These are phyloP conservation scores for Drosophila guanche DNA, from an alignment of 1,140 invertebrate species.

Conservation along the genomic window DNA sequence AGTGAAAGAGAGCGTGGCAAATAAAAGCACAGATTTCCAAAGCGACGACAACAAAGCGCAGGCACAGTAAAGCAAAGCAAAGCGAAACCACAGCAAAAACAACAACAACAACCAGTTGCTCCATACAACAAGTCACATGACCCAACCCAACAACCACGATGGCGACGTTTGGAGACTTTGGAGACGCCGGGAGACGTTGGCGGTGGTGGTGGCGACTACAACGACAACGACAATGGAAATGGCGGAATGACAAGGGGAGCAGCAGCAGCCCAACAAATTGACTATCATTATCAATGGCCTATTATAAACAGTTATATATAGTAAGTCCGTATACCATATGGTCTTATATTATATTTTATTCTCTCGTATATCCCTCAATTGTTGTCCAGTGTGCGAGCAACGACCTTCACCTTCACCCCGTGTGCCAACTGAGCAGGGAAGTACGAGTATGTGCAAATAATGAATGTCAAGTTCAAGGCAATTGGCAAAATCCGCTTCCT, in stretches of 20 bases:
- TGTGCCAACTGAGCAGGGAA: conserved; percentile 7
- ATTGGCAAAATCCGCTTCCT: conserved; percentile 50
- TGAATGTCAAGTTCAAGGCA: conserved; percentile 76
- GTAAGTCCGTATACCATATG: conserved; percentile 14
- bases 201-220: conserved; percentile 19
- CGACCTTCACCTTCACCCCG: conserved; percentile 66
- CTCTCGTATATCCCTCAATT: neutral
- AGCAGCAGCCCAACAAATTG: conserved; percentile 62
- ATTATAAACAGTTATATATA: conserved; percentile 58
- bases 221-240: conserved; percentile 60
- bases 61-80: conserved; percentile 21
- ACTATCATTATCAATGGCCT: conserved; percentile 70
- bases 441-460: conserved; percentile 66
- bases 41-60: conserved; percentile 63
- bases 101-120: conserved; percentile 76
- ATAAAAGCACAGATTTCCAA: conserved; percentile 80
- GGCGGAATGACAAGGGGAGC: conserved; percentile 39
- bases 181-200: conserved; percentile 1
- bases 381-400: conserved; percentile 2
- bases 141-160: conserved; percentile 59
- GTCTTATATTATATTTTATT: conserved; percentile 15
- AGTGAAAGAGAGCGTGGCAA: conserved; percentile 76
- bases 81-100: conserved; percentile 32
- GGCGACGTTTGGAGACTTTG: conserved; percentile 36
- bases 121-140: conserved; percentile 80